A percentile compares a stretch with the other conserved stretches of the same genome.
phyloP scores from a whole-genome alignment of 2,113 vertebrate genomes.

The Sorex araneus region DNA sequence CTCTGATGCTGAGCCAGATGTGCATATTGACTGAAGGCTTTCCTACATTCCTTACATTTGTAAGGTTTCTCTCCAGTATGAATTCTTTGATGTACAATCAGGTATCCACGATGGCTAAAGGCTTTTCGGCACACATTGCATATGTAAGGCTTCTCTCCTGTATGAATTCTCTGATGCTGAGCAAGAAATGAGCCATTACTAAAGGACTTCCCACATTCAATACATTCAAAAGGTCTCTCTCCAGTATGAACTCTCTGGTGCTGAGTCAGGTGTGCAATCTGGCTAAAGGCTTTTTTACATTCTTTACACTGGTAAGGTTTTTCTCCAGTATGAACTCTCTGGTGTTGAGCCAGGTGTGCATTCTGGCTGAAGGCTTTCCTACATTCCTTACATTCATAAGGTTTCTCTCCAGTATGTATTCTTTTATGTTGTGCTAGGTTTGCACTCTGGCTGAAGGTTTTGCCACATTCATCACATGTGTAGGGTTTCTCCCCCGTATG shows the following conservation, averaged over 20 bases:
- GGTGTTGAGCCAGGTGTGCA: constrained; percentile 86
- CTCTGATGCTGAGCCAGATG: constrained; percentile 85
- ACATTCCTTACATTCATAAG: constrained; percentile 79
- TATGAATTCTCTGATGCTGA: constrained; percentile 87
- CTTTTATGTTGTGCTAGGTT: constrained; percentile 81
- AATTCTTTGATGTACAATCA: constrained; percentile 85
- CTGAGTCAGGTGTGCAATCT: constrained; percentile 87
- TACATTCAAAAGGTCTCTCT: constrained; percentile 85
- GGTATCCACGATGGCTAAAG: constrained; percentile 87
- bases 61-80: constrained; percentile 88
- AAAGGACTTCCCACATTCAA: constrained; percentile 87
- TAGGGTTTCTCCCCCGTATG: constrained; percentile 84
- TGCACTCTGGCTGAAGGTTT: constrained; percentile 82
- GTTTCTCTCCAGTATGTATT: constrained; percentile 82
- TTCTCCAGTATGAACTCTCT: constrained; percentile 87
- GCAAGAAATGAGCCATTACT: constrained; percentile 87
- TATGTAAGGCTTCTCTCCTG: constrained; percentile 86
- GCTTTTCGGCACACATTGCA: constrained; percentile 86
- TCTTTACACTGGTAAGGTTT: constrained; percentile 87
- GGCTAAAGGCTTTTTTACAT: constrained; percentile 87
- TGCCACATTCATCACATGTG: constrained; percentile 80
- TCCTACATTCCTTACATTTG: constrained; percentile 85
- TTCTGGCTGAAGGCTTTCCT: constrained; percentile 83
- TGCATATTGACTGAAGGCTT: constrained; percentile 87
- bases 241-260: constrained; percentile 87